Base-by-base conservation (phyloP, 2,888 invertebrate genomes). In the Matsumyia berberina region DNA sequence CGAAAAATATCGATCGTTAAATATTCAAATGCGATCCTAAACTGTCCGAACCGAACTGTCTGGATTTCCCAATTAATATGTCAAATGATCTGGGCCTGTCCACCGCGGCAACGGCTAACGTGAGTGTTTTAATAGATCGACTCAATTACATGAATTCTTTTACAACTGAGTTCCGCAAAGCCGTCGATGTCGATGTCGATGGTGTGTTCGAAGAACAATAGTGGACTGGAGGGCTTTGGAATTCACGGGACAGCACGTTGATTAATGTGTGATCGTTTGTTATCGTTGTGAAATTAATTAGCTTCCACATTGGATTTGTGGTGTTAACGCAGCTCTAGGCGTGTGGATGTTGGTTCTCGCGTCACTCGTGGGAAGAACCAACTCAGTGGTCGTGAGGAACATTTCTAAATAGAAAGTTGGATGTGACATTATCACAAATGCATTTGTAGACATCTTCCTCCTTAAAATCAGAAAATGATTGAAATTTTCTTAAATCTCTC, bases 1-100 rank as follows among this genome's bases (percentile, higher is more conserved):
- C 57, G 53, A 73, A 53, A 78, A 83, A 60, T 66, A 78, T 83
- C 73, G 79, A 79, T 83, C 79, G 73, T 83, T 83, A 79, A 73
- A 78, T 67, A 67, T 78, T 78, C 51, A 57, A 83, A 83, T 78
- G 24, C 12, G 49, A 8, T 42, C 66, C 77, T 55, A 42, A 49
- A 49, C 60, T 8, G 15, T 37, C 19, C 15, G 9, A 9, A 19
- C 55, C 49, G 37, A 62, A 51, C 49, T 24, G 51, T 62, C 55
- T 64, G 31, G 67, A 44, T 62, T 58, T 73, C 19, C 83, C 79
- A 83, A 83, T 79, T 83, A 83, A 69, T 79, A 64, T 79, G 79
- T 73, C 79, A 79, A 79, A 73, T 53, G 39, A 62, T 12, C 66
- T 72, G 33, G 44, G 53, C 37, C 57, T 44, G 55, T 35, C 24